Base-by-base conservation (phyloP, 2,797 vertebrate genomes). In the Buphagus erythrorhynchus region DNA sequence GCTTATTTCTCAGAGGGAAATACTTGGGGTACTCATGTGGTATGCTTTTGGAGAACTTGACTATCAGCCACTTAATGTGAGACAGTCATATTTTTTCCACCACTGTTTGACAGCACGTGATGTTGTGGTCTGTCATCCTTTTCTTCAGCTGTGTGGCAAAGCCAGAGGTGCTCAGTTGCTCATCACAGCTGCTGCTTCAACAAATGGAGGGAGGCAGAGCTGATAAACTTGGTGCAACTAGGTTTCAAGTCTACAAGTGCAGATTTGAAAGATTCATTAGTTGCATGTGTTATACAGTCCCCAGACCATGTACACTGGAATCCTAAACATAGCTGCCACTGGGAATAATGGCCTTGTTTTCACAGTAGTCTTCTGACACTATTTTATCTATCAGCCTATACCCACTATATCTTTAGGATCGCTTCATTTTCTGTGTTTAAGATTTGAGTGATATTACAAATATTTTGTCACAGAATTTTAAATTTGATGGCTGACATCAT, bases 81-180 rank as follows among this genome's bases (percentile, higher is more conserved):
- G 29, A 24, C 19, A 52, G 25, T 69, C n/a, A 1, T 5, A 5
- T 49, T 90, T 61, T 69, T 69, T 59, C 49, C 35, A n/a, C 73
- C 49, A 7, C 38, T 26, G 18, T 59, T 38, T 31, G 88, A 76
- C 94, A 94, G 82, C 92, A 86, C 57, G 28, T 90, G 89, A 93
- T 97, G 92, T 13, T 96, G 91, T 80, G 77, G 31, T 67, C 35
- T 74, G 52, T 63, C 48, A 57, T 68, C 42, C 54, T 96, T 87
- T 49, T 24, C 21, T 76, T n/a, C 15, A 58, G 54, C 69, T 73
- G 9, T 45, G 38, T 58, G 31, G 26, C 43, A 33, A 43, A 80
- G 69, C 61, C 51, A 9, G 66, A 46, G 59, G 28, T 29, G 13
- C 31, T 63, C 59, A 42, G 54, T 28, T n/a, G 22, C 33, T 76